Conservation (phyloP, 2,113 vertebrate genomes). For the Pipra filicauda region DNA sequence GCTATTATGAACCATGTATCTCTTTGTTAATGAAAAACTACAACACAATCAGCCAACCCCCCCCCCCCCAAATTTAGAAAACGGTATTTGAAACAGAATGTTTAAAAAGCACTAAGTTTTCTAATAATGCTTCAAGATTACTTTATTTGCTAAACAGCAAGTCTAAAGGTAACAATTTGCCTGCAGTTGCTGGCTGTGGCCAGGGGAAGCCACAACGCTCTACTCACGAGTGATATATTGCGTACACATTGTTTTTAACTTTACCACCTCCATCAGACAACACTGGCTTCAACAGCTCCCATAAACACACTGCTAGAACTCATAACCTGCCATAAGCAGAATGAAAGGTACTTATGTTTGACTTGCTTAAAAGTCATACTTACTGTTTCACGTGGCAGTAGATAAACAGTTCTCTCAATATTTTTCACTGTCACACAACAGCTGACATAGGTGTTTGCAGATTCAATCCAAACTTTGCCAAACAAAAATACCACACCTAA, state of each 20-base stretch:
- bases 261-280: background rate
- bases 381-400: slow-evolving; percentile 92
- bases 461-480: slow-evolving; percentile 96
- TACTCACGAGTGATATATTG: background rate
- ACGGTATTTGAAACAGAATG: background rate
- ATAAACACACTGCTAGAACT: background rate
- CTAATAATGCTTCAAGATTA: background rate
- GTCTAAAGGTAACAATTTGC: background rate
- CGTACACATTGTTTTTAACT: background rate
- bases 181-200: background rate
- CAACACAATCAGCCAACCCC: background rate
- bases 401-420: slow-evolving; percentile 91
- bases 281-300: background rate
- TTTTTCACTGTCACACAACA: slow-evolving; percentile 94
- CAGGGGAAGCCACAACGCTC: background rate
- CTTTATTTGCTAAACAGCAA: background rate
- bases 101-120: background rate
- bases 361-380: slow-evolving; percentile 33
- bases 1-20: background rate
- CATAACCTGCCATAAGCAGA: slow-evolving; percentile 5
- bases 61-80: background rate
- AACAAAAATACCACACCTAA: slow-evolving; percentile 95
- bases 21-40: background rate
- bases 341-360: slow-evolving; percentile 41
- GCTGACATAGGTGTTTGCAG: slow-evolving; percentile 85